Evolutionary conservation across 2,113 vertebrate species (phyloP).

Genomic region (Odocoileus hemionus): DNA sequence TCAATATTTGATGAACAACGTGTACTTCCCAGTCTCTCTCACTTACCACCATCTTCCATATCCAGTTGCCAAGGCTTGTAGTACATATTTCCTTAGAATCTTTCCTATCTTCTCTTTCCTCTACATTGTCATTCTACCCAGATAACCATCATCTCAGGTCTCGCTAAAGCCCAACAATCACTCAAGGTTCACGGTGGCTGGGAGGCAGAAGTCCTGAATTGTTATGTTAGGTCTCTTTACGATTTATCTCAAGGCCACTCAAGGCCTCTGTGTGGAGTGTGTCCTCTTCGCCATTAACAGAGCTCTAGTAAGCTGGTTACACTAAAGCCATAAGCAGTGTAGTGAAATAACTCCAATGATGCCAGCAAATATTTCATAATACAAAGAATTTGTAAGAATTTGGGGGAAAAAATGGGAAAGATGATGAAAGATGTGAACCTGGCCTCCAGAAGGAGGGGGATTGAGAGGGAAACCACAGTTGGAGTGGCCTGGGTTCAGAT

Average conservation of each 20-base stretch:
- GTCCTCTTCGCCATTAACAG: too few relatives aligned
- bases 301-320: background rate
- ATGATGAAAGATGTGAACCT: background rate
- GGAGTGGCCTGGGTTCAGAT: too few relatives aligned
- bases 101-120: background rate
- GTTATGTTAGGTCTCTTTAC: background rate
- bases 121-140: background rate
- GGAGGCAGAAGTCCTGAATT: background rate
- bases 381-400: background rate
- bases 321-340: background rate
- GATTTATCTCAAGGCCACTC: too few relatives aligned
- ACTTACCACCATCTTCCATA: background rate
- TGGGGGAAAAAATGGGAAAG: background rate
- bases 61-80: too few relatives aligned
- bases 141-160: accelerated
- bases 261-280: too few relatives aligned
- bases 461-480: background rate
- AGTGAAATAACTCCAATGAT: background rate
- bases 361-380: background rate
- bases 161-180: background rate
- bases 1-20: accelerated
- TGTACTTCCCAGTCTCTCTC: accelerated
- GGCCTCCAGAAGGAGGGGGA: background rate
- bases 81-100: too few relatives aligned
- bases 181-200: background rate